Evolutionary conservation across 2,113 vertebrate species (phyloP).

Genomic region (Dicentrarchus labrax): DNA sequence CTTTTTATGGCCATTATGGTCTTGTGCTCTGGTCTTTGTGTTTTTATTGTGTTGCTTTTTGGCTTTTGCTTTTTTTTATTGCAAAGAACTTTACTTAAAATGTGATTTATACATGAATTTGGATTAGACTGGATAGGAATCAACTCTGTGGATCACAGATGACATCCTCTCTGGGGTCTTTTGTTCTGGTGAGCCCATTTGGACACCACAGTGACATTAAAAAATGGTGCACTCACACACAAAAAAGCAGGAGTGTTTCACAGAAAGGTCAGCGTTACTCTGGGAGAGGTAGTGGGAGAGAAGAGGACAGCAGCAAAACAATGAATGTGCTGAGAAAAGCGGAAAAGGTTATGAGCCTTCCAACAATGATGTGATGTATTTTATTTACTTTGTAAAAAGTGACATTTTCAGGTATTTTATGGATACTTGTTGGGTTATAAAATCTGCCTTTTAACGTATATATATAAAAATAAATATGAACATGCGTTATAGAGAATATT

Average conservation of each 20-base stretch:
- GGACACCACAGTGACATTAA: not conserved
- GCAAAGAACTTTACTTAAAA: too few relatives aligned
- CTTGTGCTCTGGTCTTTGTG: too few relatives aligned
- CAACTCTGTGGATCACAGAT: not conserved
- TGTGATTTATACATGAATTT: too few relatives aligned
- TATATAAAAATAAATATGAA: too few relatives aligned
- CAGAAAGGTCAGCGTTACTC: slow-evolving; percentile 38
- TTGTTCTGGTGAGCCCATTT: not conserved
- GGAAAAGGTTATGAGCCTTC: slow-evolving; percentile 15
- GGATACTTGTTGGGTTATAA: not conserved
- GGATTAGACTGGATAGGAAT: not conserved
- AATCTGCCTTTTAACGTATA: not conserved
- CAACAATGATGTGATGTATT: not conserved
- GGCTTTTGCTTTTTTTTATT: too few relatives aligned
- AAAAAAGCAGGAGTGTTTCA: slow-evolving; percentile 13
- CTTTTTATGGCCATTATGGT: too few relatives aligned
- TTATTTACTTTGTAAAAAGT: not conserved
- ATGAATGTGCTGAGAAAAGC: not conserved
- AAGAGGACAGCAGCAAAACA: slow-evolving; percentile 17
- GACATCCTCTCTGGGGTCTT: not conserved
- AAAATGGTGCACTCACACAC: not conserved
- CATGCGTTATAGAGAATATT: too few relatives aligned
- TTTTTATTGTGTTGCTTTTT: too few relatives aligned
- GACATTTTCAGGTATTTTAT: not conserved
- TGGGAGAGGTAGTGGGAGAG: not conserved